Evolutionary conservation across 1,140 invertebrate species (phyloP), one percentile per base, ranked within the genome.

Genomic region (Danaus plexippus): DNA sequence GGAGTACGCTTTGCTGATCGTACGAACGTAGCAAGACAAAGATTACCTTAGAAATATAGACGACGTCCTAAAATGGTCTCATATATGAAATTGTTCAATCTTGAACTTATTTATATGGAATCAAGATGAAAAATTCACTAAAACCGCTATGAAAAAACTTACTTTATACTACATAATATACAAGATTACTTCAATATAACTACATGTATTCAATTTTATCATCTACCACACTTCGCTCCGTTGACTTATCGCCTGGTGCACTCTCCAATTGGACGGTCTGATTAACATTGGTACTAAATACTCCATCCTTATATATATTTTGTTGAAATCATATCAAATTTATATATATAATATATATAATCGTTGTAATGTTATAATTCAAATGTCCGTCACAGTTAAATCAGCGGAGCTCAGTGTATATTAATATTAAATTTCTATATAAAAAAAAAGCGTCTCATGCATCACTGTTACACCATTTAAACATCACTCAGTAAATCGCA

Each of bases 361-460:
- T 48, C 49, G 22, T 32, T 32, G 22, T 32, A 32, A 32, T 50
- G 12, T 32, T n/a, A 11, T 22, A 13, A 41, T 51, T 42, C 43
- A 42, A 13, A 13, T 51, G 40, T 42, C 49, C 22, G 11, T 47
- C 22, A 10, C 11, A 32, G 22, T 47, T 57, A 66, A 54, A 66
- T 15, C 52, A 57, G 54, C 58, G 58, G 61, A 63, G 61, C 54
- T 9, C 56, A 60, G 56, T 49, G 40, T 52, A 10, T 8, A 11
- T 62, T 66, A 64, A 64, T 72, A 63, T 78, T 66, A 68, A 72
- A 76, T 64, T 61, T 69, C 73, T 76, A 12, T 47, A 13, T 13
- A 80, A 73, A 73, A 75, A 73, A 75, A 69, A 80, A 83, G 80
- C 78, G 68, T 77, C 62, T 74, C 80, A 76, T 77, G 68, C 71